These are phyloP conservation scores for Lagopus leucura DNA, from an alignment of 2,113 vertebrate species.

Conservation along the genomic window DNA sequence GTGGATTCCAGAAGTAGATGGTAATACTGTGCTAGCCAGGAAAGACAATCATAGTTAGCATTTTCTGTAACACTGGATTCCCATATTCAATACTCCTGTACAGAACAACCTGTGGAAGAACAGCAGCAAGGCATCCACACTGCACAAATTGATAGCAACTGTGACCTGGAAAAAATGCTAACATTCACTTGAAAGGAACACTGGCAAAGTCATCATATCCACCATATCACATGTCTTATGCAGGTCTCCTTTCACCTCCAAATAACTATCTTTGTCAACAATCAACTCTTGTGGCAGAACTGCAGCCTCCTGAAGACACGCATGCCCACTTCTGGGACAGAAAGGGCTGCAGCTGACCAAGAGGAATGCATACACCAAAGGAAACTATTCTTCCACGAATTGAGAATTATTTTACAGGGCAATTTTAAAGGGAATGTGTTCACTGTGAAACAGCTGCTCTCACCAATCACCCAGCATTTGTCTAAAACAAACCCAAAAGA, in stretches of 20 bases:
- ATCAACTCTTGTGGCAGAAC: not conserved
- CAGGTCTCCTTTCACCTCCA: constrained; percentile 17
- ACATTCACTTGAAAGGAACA: constrained; percentile 58
- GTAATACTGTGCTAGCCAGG: fast-evolving
- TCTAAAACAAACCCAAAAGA: not conserved
- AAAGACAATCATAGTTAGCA: not conserved
- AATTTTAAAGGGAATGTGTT: not conserved
- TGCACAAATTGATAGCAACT: not conserved
- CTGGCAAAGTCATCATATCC: constrained; percentile 22
- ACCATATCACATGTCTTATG: not conserved
- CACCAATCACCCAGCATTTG: not conserved
- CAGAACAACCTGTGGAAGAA: not conserved
- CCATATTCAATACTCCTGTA: not conserved
- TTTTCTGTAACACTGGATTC: not conserved
- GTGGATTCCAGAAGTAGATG: not conserved
- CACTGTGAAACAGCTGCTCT: not conserved
- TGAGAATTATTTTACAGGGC: not conserved
- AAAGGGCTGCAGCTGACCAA: not conserved
- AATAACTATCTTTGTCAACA: not conserved
- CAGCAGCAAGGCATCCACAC: not conserved
- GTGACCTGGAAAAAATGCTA: constrained; percentile 22
- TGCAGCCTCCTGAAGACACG: not conserved
- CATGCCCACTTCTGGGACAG: not conserved
- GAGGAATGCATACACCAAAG: not conserved
- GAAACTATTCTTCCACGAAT: not conserved